Evolutionary conservation across 2,797 vertebrate species (phyloP).

Genomic region (Anomalospiza imberbis): DNA sequence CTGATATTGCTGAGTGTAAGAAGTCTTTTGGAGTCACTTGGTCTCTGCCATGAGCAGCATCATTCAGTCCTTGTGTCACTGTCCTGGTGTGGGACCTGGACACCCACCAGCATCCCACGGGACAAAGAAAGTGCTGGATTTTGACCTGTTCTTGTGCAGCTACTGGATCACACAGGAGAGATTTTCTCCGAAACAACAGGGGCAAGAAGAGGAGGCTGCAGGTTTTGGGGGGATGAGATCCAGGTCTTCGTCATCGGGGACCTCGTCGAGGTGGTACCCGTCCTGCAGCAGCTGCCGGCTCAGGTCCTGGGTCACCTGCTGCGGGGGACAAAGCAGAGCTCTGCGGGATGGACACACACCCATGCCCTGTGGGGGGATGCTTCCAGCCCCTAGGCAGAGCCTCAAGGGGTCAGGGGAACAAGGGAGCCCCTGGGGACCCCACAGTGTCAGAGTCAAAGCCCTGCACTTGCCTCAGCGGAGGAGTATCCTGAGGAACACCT

Average conservation of each 20-base stretch:
- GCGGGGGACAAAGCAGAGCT: neutral
- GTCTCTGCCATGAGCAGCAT: neutral
- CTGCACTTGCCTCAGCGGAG: constrained; percentile 89
- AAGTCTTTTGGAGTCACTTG: neutral
- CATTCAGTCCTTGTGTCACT: neutral
- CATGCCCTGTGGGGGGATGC: neutral
- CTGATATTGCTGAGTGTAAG: neutral
- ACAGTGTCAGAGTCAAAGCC: rapidly evolving
- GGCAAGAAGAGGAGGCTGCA: constrained; percentile 76
- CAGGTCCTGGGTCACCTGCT: constrained; percentile 92
- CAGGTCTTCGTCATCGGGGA: constrained; percentile 94
- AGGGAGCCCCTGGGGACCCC: neutral
- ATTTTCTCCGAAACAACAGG: constrained; percentile 77
- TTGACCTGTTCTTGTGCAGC: neutral
- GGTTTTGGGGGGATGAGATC: constrained; percentile 97
- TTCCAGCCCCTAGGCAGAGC: neutral
- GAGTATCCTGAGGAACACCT: constrained; percentile 97
- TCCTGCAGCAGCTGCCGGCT: constrained; percentile 92
- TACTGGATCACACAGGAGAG: constrained; percentile 86
- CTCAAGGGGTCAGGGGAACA: rapidly evolving
- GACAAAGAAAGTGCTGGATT: constrained; percentile 2
- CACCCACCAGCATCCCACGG: neutral
- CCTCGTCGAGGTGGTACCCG: constrained; percentile 93
- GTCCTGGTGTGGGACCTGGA: rapidly evolving
- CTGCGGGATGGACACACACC: neutral